Evolutionary conservation across 2,888 invertebrate species (phyloP), one percentile per base, ranked within the genome.

Genomic region (Tipula lateralis): DNA sequence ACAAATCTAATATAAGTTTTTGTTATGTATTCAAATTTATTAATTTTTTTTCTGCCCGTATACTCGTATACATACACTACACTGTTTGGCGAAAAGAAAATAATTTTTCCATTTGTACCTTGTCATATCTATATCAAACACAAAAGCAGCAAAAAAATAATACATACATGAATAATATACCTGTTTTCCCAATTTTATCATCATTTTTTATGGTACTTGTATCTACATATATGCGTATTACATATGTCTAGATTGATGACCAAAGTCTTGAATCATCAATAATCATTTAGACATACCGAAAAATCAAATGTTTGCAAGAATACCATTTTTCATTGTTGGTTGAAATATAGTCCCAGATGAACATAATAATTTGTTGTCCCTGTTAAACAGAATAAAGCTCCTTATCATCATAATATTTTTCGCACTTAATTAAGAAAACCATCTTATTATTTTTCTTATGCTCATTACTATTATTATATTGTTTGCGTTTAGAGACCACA

Each of bases 91-190:
- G 66, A 24, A 66, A 66, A 66, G 66, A 24, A 66, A 66, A 66
- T 66, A 66, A 66, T 66, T 66, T 66, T 66, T 66, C 66, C 66
- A 66, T 66, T 66, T 66, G 66, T 66, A 66, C 66, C 66, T 66
- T 66, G 66, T 66, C 66, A 66, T 66, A 66, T 66, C 66, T 66
- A 66, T 66, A 66, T 66, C 66, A 66, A 66, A 66, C 9, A 24
- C 66, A 24, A 66, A 24, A 66, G 24, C 66, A 9, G 16, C 24
- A 66, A 24, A 66, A 66, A 66, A 19, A 66, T 66, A 7, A 24
- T 66, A 50, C 44, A 66, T 66, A 66, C 24, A 19, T 66, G 66
- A 66, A 66, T 66, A 66, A 66, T 66, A 19, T 66, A 66, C 66
- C 66, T 66, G 66, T 66, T 66, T 66, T 24, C 66, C 66, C 66